phyloP scores from a whole-genome alignment of 2,797 vertebrate species.

The Petrocephalus sullivani region DNA sequence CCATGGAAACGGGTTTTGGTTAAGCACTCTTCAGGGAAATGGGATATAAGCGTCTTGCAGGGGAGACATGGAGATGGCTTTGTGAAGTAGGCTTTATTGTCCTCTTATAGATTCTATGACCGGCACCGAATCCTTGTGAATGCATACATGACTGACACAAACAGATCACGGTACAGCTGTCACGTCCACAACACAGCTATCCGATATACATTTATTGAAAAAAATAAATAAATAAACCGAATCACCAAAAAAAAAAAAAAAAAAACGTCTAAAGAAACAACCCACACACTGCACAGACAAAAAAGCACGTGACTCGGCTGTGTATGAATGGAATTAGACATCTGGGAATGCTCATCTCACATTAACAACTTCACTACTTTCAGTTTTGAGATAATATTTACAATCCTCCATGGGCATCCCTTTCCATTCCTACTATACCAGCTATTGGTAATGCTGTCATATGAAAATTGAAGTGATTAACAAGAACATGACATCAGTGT shows the following conservation, averaged over 20 bases:
- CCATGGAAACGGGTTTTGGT: slow-evolving; percentile 15
- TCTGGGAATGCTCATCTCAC: not conserved
- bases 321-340: not conserved
- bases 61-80: slow-evolving; percentile 37
- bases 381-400: slow-evolving; percentile 1
- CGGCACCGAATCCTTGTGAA: slow-evolving; percentile 25
- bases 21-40: not conserved
- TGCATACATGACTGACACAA: slow-evolving; percentile 24
- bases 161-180: slow-evolving; percentile 19
- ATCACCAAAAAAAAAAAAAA: not conserved
- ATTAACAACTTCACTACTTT: not conserved
- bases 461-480: not conserved
- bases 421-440: not conserved
- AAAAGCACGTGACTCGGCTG: slow-evolving; percentile 30
- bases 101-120: slow-evolving; percentile 33
- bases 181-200: not conserved
- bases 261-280: not conserved
- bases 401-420: not conserved
- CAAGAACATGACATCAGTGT: not conserved
- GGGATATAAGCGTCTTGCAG: slow-evolving; percentile 22
- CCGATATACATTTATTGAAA: not conserved
- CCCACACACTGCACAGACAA: slow-evolving; percentile 32
- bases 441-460: not conserved
- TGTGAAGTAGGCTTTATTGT: slow-evolving; percentile 42
- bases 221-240: slow-evolving; percentile 6